Percentiles rank a stretch among this genome's conserved stretches.
Evolutionary conservation across 2,888 invertebrate genomes (phyloP).

Genomic region (Trachelus troglodyta): DNA sequence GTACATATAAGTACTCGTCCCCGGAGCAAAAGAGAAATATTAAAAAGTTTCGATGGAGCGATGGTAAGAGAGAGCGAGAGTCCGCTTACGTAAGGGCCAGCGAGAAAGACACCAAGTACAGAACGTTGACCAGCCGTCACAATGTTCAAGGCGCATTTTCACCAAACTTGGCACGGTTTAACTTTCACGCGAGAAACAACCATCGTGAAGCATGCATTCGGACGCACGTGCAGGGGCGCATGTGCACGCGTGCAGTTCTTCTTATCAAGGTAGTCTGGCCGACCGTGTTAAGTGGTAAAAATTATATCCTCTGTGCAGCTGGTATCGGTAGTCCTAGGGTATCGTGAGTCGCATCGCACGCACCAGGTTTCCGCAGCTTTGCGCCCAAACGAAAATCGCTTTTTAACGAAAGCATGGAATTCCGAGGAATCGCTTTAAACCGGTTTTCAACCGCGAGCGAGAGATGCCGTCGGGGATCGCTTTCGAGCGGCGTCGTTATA

Average conservation of each 20-base stretch:
- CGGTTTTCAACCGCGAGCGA: conserved; percentile 26
- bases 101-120: conserved; percentile 17
- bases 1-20: conserved; percentile 49
- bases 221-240: neutral
- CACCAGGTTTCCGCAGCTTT: neutral
- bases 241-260: neutral
- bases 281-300: neutral
- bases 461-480: neutral
- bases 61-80: conserved; percentile 20
- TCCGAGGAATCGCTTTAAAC: conserved; percentile 32
- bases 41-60: conserved; percentile 5
- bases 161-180: conserved; percentile 12
- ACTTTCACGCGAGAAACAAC: conserved; percentile 8
- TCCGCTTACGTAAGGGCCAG: conserved; percentile 7
- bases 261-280: neutral
- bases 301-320: neutral
- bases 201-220: neutral
- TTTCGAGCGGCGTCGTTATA: neutral
- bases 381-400: conserved; percentile 28
- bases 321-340: neutral
- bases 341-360: neutral
- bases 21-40: conserved; percentile 6
- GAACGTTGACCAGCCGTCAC: conserved; percentile 21
- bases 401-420: conserved; percentile 34
- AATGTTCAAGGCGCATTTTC: conserved; percentile 4